Conservation (phyloP, 2,113 vertebrate species). For the Gasterosteus nipponicus region DNA sequence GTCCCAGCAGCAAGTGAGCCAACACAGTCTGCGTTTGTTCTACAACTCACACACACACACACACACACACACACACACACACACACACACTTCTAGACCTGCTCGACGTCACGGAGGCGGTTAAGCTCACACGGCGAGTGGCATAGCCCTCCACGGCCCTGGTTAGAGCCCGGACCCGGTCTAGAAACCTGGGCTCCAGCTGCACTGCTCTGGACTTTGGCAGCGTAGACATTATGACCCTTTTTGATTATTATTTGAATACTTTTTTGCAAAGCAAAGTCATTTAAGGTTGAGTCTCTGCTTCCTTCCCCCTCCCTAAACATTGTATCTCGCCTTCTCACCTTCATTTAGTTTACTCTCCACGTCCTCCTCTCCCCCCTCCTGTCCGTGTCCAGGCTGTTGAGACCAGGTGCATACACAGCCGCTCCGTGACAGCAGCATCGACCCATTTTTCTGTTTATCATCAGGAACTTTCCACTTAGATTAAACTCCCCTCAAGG, state of each 20-base stretch:
- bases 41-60: too few relatives aligned
- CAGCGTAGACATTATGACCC: background rate
- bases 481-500: constrained; percentile 40
- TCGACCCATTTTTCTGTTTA: constrained; percentile 29
- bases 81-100: background rate
- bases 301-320: background rate
- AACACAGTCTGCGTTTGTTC: constrained; percentile 50
- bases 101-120: constrained; percentile 16
- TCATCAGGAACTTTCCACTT: constrained; percentile 24
- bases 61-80: too few relatives aligned
- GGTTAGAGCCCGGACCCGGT: background rate
- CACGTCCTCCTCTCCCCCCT: constrained; percentile 11
- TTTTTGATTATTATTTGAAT: background rate
- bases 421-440: constrained; percentile 51
- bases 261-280: background rate
- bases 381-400: constrained; percentile 31
- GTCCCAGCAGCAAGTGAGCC: constrained; percentile 10
- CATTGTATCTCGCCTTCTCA: background rate
- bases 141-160: background rate
- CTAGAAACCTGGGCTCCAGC: constrained; percentile 1
- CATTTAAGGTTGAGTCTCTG: background rate
- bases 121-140: constrained; percentile 1
- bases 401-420: constrained; percentile 56
- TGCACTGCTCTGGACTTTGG: background rate
- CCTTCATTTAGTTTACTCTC: background rate